These are phyloP conservation scores for Myoxocephalus aenaeus DNA, from an alignment of 2,797 vertebrate species.

Conservation along the genomic window DNA sequence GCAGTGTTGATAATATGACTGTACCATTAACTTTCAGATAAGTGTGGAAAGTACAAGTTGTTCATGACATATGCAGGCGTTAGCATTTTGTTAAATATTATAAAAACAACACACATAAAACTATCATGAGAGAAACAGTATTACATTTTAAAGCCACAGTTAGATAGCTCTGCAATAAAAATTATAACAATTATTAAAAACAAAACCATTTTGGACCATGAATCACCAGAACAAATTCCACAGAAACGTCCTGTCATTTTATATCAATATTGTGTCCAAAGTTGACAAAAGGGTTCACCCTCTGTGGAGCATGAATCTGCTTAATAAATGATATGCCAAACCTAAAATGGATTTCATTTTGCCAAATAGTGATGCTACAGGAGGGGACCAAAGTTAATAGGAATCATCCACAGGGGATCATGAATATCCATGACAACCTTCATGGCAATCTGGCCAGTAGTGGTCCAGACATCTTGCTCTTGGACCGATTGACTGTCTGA, in stretches of 20 bases:
- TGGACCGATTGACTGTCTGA: not conserved
- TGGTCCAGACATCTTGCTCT: not conserved
- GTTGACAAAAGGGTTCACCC: not conserved
- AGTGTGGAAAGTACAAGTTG: not conserved
- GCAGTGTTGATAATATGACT: not conserved
- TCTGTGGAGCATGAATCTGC: not conserved
- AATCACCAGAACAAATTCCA: not conserved
- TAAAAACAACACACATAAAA: slow-evolving; percentile 3
- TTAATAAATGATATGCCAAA: not conserved
- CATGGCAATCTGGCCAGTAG: not conserved
- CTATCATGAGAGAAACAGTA: not conserved
- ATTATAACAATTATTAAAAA: not conserved
- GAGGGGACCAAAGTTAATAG: not conserved
- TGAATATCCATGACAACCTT: not conserved
- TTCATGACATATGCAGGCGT: not conserved
- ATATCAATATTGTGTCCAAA: not conserved
- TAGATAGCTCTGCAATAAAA: slow-evolving; percentile 4
- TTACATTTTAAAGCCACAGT: not conserved
- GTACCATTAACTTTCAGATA: not conserved
- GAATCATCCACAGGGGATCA: not conserved
- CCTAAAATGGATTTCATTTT: not conserved
- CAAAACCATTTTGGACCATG: not conserved
- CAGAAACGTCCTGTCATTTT: not conserved
- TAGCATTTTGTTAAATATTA: slow-evolving; percentile 1
- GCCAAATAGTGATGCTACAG: not conserved